Percentiles rank a stretch among this genome's conserved stretches.
phyloP scores from a whole-genome alignment of 1,140 invertebrate species.

The Aphelenchoides avenae region DNA sequence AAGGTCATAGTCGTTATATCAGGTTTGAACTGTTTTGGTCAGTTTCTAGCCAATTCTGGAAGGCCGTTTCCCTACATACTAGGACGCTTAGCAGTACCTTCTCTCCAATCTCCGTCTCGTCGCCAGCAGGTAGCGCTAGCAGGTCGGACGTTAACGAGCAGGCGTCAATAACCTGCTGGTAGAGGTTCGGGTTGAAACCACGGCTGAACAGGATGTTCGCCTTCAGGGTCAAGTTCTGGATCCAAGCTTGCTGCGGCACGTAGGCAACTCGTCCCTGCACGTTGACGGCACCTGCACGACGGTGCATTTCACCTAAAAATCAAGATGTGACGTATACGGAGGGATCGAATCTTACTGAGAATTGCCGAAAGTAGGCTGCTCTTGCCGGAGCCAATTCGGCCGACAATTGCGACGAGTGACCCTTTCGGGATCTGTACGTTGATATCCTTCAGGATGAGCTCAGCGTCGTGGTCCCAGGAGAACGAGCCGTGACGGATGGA shows the following conservation, averaged over 20 bases:
- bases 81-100: no score
- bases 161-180: constrained; percentile 5
- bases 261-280: constrained; percentile 26
- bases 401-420: constrained; percentile 67
- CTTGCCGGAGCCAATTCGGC: constrained; percentile 66
- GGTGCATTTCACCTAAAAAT: constrained; percentile 1
- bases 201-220: constrained; percentile 12
- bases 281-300: constrained; percentile 51
- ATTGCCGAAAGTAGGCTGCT: no score
- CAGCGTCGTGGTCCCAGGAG: constrained; percentile 47
- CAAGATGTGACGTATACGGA: no score
- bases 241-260: constrained; percentile 20
- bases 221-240: constrained; percentile 16
- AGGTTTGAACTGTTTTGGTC: no score
- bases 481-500: constrained; percentile 24
- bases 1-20: no score
- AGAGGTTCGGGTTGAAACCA: neutral
- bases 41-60: no score
- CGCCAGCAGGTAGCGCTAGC: constrained; percentile 53
- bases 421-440: constrained; percentile 59
- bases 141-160: constrained; percentile 9
- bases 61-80: no score
- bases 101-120: constrained; percentile 62
- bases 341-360: no score
- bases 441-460: constrained; percentile 28